Percentiles rank a stretch among this genome's conserved stretches.
phyloP scores from a whole-genome alignment of 2,113 vertebrate genomes.

The Thryonomys swinderianus region DNA sequence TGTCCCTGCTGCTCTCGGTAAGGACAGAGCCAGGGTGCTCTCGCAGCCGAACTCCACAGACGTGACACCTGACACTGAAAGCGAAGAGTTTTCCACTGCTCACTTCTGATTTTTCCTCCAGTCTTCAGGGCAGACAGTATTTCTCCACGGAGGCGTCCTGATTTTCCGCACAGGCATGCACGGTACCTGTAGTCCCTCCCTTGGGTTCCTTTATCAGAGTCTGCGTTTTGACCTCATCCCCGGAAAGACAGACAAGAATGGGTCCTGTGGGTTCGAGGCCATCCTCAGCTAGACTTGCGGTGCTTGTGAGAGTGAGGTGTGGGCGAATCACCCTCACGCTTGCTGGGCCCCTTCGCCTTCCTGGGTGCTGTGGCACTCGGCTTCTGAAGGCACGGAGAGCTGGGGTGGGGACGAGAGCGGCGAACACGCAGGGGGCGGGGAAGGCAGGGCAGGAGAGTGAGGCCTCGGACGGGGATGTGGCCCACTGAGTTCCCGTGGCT shows the following conservation, averaged over 20 bases:
- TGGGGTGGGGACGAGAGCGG: too few relatives aligned
- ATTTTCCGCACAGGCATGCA: not conserved
- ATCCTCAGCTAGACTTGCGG: rapidly evolving
- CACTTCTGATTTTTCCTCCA: not conserved
- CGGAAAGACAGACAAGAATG: not conserved
- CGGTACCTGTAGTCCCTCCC: too few relatives aligned
- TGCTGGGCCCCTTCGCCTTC: not conserved
- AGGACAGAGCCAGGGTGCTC: not conserved
- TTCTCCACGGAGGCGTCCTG: not conserved
- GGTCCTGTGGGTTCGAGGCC: rapidly evolving
- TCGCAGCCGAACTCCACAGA: too few relatives aligned
- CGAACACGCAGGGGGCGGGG: not conserved
- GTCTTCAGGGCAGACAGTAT: not conserved
- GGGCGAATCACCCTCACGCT: rapidly evolving
- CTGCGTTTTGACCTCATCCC: not conserved
- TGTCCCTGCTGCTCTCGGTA: not conserved
- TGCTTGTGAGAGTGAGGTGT: not conserved
- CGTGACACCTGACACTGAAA: not conserved
- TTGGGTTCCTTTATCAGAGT: rapidly evolving
- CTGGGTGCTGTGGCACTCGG: not conserved
- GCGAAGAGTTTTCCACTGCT: not conserved
- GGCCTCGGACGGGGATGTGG: rapidly evolving
- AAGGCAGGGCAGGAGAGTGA: rapidly evolving
- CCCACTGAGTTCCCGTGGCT: rapidly evolving
- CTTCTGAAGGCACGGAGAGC: not conserved